phyloP scores from a whole-genome alignment of 2,113 vertebrate species.

The Cyanoramphus novaezelandiae region DNA sequence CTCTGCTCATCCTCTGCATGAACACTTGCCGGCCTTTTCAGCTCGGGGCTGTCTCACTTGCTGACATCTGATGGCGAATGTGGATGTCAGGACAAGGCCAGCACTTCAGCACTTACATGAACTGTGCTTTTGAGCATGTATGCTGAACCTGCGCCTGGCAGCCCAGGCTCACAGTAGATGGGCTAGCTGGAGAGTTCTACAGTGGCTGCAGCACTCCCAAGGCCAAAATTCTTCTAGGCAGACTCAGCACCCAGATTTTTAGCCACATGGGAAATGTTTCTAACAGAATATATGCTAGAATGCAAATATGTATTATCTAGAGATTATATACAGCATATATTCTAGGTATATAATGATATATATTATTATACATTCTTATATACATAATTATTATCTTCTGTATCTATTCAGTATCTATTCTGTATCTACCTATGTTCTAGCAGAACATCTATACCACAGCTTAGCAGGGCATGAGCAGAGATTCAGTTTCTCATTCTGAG shows the following conservation, averaged over 20 bases:
- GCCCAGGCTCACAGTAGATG: no score
- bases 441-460: background rate
- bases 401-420: background rate
- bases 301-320: background rate
- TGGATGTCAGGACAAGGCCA: no score
- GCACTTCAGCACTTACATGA: background rate
- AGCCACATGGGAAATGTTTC: background rate
- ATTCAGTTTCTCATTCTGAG: background rate
- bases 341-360: background rate
- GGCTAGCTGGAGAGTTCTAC: background rate
- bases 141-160: background rate
- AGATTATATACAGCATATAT: background rate
- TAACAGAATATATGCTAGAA: background rate
- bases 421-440: background rate
- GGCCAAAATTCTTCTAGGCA: background rate
- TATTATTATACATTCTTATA: background rate
- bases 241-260: background rate
- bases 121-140: accelerated
- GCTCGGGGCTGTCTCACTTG: accelerated
- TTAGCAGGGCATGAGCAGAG: background rate
- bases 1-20: background rate
- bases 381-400: background rate
- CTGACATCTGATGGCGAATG: background rate
- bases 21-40: background rate
- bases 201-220: accelerated